phyloP scores from a whole-genome alignment of 2,888 invertebrate species.

The Artemia sinica region DNA sequence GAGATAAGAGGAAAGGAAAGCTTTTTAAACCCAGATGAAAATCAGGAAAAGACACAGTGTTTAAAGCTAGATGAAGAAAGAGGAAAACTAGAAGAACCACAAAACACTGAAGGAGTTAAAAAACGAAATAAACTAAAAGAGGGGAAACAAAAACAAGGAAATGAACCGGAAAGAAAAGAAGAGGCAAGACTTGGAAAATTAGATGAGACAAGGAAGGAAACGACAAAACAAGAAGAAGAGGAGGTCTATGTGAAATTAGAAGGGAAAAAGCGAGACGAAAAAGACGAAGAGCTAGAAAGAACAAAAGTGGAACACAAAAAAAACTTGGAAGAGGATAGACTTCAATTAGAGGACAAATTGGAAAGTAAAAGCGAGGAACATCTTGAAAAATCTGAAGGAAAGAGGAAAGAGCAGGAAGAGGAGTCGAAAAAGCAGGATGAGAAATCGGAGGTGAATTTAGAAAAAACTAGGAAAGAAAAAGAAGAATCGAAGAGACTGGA shows the following conservation, averaged over 20 bases:
- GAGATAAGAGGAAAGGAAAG: slow-evolving; percentile 21
- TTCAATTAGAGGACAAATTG: slow-evolving; percentile 20
- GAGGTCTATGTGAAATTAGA: slow-evolving; percentile 24
- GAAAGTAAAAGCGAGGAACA: slow-evolving; percentile 24
- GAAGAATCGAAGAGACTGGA: slow-evolving; percentile 20
- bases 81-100: slow-evolving; percentile 24
- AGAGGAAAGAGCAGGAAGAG: slow-evolving; percentile 20
- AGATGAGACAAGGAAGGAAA: slow-evolving; percentile 25
- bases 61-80: slow-evolving; percentile 22
- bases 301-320: slow-evolving; percentile 26
- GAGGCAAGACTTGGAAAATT: slow-evolving; percentile 21
- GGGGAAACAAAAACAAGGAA: slow-evolving; percentile 24
- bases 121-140: slow-evolving; percentile 25
- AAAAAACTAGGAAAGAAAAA: slow-evolving; percentile 20
- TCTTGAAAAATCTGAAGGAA: neutral
- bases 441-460: slow-evolving; percentile 15
- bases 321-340: slow-evolving; percentile 30
- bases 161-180: slow-evolving; percentile 25
- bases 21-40: slow-evolving; percentile 20
- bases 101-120: slow-evolving; percentile 20
- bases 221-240: slow-evolving; percentile 25
- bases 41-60: slow-evolving; percentile 22
- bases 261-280: slow-evolving; percentile 24
- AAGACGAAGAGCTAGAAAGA: slow-evolving; percentile 27
- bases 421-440: slow-evolving; percentile 6